phyloP scores from a whole-genome alignment of 2,113 vertebrate genomes.

The Saccopteryx bilineata region DNA sequence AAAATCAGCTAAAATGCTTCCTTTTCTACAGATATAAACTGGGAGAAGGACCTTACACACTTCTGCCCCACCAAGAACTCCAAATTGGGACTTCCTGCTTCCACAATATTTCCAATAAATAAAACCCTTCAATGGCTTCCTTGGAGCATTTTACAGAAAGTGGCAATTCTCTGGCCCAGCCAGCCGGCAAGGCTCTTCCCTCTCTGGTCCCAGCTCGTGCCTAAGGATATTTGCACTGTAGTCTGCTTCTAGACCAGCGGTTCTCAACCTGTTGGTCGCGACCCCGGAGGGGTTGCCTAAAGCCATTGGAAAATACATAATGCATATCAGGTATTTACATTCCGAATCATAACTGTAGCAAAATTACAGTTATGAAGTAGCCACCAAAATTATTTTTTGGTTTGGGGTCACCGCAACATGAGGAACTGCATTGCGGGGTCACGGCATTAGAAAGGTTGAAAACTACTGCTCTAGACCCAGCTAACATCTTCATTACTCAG shows the following conservation, averaged over 20 bases:
- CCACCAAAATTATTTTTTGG: too few species aligned
- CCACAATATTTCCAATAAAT: slow-evolving; percentile 39
- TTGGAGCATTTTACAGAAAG: background rate
- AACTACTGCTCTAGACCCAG: background rate
- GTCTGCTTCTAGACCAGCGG: background rate
- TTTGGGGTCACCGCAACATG: too few species aligned
- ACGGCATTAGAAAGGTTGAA: too few species aligned
- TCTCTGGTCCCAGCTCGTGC: background rate
- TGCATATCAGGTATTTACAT: too few species aligned
- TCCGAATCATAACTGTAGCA: too few species aligned
- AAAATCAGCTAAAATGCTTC: background rate
- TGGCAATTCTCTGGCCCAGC: background rate
- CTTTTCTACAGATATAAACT: background rate
- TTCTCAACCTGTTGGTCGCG: too few species aligned
- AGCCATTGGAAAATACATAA: too few species aligned
- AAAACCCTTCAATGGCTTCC: slow-evolving; percentile 22
- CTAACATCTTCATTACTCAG: background rate
- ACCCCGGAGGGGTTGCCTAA: too few species aligned
- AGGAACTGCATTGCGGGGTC: too few species aligned
- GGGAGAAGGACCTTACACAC: background rate
- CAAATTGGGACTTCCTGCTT: slow-evolving; percentile 18
- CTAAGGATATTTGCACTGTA: background rate
- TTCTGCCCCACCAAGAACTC: background rate
- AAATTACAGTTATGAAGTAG: too few species aligned
- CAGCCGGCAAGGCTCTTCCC: background rate